A percentile compares a stretch with the other conserved stretches of the same genome.
These are phyloP conservation scores for Zoanthus solanderi DNA, from an alignment of 92 coral and sea anemone species.

Conservation along the genomic window DNA sequence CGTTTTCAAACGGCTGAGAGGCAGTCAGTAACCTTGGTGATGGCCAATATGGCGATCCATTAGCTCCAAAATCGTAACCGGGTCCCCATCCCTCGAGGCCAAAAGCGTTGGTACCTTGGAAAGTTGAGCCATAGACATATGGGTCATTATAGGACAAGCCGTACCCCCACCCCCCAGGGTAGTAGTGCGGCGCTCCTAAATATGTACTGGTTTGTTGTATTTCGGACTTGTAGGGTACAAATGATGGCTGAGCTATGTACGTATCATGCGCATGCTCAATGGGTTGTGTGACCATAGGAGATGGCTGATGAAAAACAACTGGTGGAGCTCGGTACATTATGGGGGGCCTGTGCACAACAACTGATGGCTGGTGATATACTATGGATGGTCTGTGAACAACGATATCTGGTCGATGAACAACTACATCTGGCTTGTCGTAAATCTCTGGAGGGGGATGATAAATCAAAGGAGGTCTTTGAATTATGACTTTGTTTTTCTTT, in stretches of 20 bases:
- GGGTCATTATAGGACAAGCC: constrained; percentile 51
- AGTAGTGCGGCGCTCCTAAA: constrained; percentile 87
- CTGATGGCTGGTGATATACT: constrained; percentile 91
- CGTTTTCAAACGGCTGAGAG: not conserved
- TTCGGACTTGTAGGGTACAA: constrained; percentile 74
- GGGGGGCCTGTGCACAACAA: constrained; percentile 87
- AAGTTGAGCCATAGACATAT: not conserved
- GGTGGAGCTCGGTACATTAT: constrained; percentile 82
- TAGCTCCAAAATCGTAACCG: constrained; percentile 21
- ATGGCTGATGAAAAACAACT: constrained; percentile 89
- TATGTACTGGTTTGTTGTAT: constrained; percentile 70
- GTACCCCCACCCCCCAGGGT: constrained; percentile 80
- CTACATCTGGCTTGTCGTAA: constrained; percentile 78
- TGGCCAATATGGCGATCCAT: constrained; percentile 1
- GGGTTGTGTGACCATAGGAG: constrained; percentile 83
- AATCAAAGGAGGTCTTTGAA: constrained; percentile 77
- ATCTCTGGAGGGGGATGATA: constrained; percentile 94
- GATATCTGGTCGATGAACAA: constrained; percentile 90
- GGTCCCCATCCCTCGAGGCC: constrained; percentile 11
- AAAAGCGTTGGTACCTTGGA: constrained; percentile 3
- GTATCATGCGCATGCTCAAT: constrained; percentile 71
- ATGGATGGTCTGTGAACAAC: constrained; percentile 86
- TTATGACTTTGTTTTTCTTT: constrained; percentile 78
- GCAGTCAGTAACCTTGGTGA: not conserved
- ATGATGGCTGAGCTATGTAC: constrained; percentile 68